Percentiles rank a stretch among this genome's conserved stretches.
These are phyloP conservation scores for Xenentodon cancila DNA, from an alignment of 2,797 vertebrate genomes.

Conservation along the genomic window DNA sequence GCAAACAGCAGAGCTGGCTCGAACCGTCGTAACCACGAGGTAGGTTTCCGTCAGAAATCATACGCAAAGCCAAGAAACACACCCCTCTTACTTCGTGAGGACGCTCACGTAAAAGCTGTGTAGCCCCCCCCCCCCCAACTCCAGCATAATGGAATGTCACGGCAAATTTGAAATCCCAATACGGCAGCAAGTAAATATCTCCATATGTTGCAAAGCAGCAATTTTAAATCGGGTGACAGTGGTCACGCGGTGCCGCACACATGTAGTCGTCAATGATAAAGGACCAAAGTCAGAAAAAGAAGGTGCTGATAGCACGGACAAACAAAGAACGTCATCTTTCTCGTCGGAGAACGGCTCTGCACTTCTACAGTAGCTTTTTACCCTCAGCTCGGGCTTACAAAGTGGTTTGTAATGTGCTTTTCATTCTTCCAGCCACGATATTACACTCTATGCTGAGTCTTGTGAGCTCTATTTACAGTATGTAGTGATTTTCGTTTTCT, in stretches of 20 bases:
- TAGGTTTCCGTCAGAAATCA: slow-evolving; percentile 9
- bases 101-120: slow-evolving; percentile 33
- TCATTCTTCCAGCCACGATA: too few species aligned
- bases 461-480: too few species aligned
- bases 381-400: too few species aligned
- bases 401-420: too few species aligned
- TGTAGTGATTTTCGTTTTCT: too few species aligned
- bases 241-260: too few species aligned
- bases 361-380: too few species aligned
- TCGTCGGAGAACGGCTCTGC: not conserved
- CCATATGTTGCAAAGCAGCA: not conserved
- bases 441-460: too few species aligned
- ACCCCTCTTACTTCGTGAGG: slow-evolving; percentile 38
- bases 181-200: not conserved
- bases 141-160: too few species aligned
- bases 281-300: not conserved
- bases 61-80: slow-evolving; percentile 25
- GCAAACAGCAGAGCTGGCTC: too few species aligned
- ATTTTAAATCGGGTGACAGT: not conserved
- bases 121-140: slow-evolving; percentile 14
- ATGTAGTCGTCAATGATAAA: not conserved
- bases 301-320: not conserved
- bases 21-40: not conserved
- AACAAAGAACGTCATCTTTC: not conserved
- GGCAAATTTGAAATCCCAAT: slow-evolving; percentile 6